Evolutionary conservation across 2,888 invertebrate genomes (phyloP).

Genomic region (Pseudococcus viburni): DNA sequence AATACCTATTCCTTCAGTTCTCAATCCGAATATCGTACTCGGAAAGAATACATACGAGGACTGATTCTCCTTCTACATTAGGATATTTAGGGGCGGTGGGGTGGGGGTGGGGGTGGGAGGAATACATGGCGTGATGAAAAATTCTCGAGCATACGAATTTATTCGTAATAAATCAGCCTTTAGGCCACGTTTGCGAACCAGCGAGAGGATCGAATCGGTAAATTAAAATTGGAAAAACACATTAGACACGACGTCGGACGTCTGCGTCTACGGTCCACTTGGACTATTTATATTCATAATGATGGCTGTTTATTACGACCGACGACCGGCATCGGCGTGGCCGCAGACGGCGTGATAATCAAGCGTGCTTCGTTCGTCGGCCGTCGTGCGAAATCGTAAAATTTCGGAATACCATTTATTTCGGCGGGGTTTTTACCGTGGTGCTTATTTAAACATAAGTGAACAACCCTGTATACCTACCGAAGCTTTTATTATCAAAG

Average conservation of each 20-base stretch:
- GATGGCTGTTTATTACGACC: neutral
- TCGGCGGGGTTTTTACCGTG: conserved; percentile 31
- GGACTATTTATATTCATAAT: neutral
- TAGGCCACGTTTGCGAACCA: neutral
- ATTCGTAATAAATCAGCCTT: neutral
- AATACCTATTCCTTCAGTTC: neutral
- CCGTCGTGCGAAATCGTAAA: conserved; percentile 20
- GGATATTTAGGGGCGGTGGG: too few species aligned
- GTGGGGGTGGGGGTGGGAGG: too few species aligned
- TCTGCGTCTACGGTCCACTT: neutral
- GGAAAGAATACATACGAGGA: too few species aligned
- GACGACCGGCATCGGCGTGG: neutral
- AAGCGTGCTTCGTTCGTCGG: conserved; percentile 1
- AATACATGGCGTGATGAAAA: neutral
- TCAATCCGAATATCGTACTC: too few species aligned
- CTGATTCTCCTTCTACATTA: too few species aligned
- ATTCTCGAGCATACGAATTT: neutral
- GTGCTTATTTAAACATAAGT: conserved; percentile 59
- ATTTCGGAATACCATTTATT: conserved; percentile 57
- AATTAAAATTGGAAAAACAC: neutral
- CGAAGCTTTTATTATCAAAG: conserved; percentile 60
- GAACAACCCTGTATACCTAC: conserved; percentile 62
- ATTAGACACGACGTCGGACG: neutral
- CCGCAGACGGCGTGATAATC: neutral
- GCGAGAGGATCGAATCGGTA: neutral